Conservation (phyloP, 2,888 invertebrate genomes). For the Drosophila antonietae region DNA sequence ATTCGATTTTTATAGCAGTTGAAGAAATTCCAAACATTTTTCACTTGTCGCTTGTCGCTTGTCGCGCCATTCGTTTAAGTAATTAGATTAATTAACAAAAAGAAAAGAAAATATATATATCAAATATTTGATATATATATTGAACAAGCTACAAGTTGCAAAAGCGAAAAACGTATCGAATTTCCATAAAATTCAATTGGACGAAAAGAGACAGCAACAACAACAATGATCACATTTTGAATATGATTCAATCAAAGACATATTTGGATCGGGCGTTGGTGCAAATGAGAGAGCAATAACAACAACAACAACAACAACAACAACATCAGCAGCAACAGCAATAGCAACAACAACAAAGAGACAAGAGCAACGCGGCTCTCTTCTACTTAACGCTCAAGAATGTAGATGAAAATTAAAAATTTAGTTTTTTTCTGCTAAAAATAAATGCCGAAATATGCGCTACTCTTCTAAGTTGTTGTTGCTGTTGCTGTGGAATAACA, state of each 20-base stretch:
- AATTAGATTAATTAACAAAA: slow-evolving; percentile 25
- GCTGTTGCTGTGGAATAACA: slow-evolving; percentile 63
- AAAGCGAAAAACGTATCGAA: slow-evolving; percentile 81
- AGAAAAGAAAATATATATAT: background rate
- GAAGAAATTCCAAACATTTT: slow-evolving; percentile 52
- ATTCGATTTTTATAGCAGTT: slow-evolving; percentile 7
- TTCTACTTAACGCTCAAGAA: slow-evolving; percentile 63
- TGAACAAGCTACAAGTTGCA: slow-evolving; percentile 43
- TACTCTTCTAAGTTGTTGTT: slow-evolving; percentile 31
- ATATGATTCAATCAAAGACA: slow-evolving; percentile 84
- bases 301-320: slow-evolving; percentile 29
- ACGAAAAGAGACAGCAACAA: slow-evolving; percentile 82
- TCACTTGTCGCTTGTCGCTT: slow-evolving; percentile 41
- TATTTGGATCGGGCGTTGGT: slow-evolving; percentile 84
- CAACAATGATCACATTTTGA: slow-evolving; percentile 66
- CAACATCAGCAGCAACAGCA: background rate
- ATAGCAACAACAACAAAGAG: slow-evolving; percentile 22
- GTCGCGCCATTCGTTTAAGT: slow-evolving; percentile 12
- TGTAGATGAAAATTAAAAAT: slow-evolving; percentile 79
- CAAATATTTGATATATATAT: slow-evolving; percentile 8
- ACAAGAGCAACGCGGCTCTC: slow-evolving; percentile 24
- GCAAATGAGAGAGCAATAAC: slow-evolving; percentile 68
- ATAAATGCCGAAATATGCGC: slow-evolving; percentile 74
- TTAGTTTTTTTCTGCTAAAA: slow-evolving; percentile 71
- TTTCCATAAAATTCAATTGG: slow-evolving; percentile 83